Percentiles rank a stretch among this genome's conserved stretches.
Evolutionary conservation across 2,113 vertebrate genomes (phyloP).

Genomic region (Psammodynastes pulverulentus): DNA sequence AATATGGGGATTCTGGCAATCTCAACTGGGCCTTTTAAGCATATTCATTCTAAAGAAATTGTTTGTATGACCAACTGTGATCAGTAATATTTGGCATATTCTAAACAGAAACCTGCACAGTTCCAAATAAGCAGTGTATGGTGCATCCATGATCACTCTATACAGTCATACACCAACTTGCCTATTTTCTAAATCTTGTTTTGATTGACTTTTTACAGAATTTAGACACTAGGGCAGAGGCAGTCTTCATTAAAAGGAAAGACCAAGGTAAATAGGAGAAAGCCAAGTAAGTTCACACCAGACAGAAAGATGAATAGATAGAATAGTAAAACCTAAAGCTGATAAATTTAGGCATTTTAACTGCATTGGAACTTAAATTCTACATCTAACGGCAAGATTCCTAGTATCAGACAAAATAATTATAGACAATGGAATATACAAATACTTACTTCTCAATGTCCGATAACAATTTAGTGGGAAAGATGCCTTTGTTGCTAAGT

Average conservation of each 20-base stretch:
- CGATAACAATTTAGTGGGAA: slow-evolving; percentile 75
- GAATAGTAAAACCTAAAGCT: background rate
- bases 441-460: slow-evolving; percentile 69
- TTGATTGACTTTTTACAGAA: background rate
- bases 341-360: background rate
- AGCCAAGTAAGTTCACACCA: background rate
- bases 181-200: background rate
- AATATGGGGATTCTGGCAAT: background rate
- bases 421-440: background rate
- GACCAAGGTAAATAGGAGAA: background rate
- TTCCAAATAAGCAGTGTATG: background rate
- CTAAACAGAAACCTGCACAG: background rate
- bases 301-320: background rate
- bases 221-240: background rate
- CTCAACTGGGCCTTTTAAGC: background rate
- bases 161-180: background rate
- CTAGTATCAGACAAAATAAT: background rate
- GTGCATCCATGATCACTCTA: background rate
- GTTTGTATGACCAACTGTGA: background rate
- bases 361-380: background rate
- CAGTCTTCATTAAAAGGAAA: background rate
- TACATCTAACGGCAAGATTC: background rate
- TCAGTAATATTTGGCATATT: background rate
- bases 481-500: slow-evolving; percentile 67
- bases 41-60: background rate